These are phyloP conservation scores for Seriola aureovittata DNA, from an alignment of 2,113 vertebrate species.

Conservation along the genomic window DNA sequence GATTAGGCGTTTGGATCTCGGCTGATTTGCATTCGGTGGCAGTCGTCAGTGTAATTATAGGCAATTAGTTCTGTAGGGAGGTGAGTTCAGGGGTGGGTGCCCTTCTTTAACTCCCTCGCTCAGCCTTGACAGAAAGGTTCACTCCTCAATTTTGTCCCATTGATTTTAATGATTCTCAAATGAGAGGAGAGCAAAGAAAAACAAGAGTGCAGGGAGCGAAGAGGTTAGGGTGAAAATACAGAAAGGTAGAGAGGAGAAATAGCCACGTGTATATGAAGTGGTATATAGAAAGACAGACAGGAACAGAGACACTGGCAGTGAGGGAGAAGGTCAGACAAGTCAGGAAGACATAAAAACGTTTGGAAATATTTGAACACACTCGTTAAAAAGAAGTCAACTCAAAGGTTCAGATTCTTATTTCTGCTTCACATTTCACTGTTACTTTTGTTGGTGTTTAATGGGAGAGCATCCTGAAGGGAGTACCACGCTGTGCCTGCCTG, in stretches of 20 bases:
- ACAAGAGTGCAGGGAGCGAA: slow-evolving; percentile 1
- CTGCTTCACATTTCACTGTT: slow-evolving; percentile 10
- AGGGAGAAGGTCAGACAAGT: slow-evolving; percentile 24
- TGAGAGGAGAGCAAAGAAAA: slow-evolving; percentile 41
- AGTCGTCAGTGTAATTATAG: slow-evolving; percentile 71
- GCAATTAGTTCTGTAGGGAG: slow-evolving; percentile 69
- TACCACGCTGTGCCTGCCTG: slow-evolving; percentile 18
- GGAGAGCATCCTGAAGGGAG: slow-evolving; percentile 9
- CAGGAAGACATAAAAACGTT: slow-evolving; percentile 2
- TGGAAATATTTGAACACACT: slow-evolving; percentile 8
- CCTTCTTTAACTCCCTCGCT: slow-evolving; percentile 71
- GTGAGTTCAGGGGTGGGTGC: slow-evolving; percentile 74
- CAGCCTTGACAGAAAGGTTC: slow-evolving; percentile 69
- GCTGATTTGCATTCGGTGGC: slow-evolving; percentile 69
- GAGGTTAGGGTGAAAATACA: slow-evolving; percentile 1
- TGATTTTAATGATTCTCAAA: slow-evolving; percentile 69
- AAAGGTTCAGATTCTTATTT: not conserved
- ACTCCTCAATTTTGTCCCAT: slow-evolving; percentile 65
- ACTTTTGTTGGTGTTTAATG: slow-evolving; percentile 13
- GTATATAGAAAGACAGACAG: not conserved
- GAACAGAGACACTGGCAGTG: not conserved
- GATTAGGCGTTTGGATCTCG: slow-evolving; percentile 24
- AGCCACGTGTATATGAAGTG: not conserved
- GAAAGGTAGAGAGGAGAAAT: not conserved
- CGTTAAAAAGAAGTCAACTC: slow-evolving; percentile 24